Evolutionary conservation across 2,888 invertebrate species (phyloP).

Genomic region (Epinotia nisella): DNA sequence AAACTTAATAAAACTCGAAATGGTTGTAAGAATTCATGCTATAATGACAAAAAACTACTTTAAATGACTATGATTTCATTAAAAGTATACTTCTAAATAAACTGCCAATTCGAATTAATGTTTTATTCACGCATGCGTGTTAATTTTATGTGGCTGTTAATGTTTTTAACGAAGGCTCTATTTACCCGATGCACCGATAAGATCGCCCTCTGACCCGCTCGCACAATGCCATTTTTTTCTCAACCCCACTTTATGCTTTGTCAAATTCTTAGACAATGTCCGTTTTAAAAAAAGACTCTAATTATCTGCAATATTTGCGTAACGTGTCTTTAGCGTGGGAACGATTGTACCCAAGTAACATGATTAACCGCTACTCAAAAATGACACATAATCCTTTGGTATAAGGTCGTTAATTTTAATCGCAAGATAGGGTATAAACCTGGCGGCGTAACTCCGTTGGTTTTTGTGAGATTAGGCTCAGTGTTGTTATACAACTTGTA

Average conservation of each 20-base stretch:
- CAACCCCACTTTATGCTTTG: constrained; percentile 62
- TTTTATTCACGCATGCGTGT: not conserved
- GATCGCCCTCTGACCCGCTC: constrained; percentile 51
- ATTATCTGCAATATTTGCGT: constrained; percentile 73
- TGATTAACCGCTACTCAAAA: constrained; percentile 23
- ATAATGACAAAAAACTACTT: too few relatives aligned
- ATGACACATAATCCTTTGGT: constrained; percentile 17
- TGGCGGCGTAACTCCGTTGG: constrained; percentile 36
- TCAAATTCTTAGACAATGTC: constrained; percentile 67
- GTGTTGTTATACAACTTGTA: constrained; percentile 68
- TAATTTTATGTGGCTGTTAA: not conserved
- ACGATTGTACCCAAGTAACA: constrained; percentile 38
- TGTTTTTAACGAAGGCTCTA: constrained; percentile 17
- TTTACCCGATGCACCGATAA: constrained; percentile 30
- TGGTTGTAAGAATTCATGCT: too few relatives aligned
- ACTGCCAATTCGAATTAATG: not conserved
- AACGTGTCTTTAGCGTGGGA: constrained; percentile 54
- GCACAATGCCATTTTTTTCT: constrained; percentile 60
- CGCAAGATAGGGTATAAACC: constrained; percentile 19
- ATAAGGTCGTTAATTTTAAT: constrained; percentile 25
- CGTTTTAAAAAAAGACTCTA: constrained; percentile 67
- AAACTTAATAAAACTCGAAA: too few relatives aligned
- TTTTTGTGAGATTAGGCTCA: constrained; percentile 63
- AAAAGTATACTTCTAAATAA: not conserved
- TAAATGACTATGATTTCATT: not conserved